Conservation (phyloP, 2,113 vertebrate genomes). For the Mobula hypostoma region DNA sequence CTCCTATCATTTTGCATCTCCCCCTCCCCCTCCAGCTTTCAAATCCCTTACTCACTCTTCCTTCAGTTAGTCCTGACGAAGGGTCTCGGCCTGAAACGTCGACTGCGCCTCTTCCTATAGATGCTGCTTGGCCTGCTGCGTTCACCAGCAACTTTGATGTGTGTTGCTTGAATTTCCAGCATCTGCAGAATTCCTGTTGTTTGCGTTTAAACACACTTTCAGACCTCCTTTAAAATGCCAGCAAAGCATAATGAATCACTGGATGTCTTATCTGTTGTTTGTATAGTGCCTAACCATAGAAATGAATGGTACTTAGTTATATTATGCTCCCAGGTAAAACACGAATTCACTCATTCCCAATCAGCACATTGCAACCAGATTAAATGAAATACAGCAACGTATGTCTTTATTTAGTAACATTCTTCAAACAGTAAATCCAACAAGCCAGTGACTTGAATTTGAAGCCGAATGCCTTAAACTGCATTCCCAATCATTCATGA, state of each 20-base stretch:
- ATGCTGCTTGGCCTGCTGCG: no score
- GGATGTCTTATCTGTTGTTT: not conserved
- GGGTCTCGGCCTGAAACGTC: no score
- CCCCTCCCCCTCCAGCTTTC: no score
- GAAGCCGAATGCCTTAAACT: not conserved
- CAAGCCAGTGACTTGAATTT: not conserved
- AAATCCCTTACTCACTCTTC: no score
- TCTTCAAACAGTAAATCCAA: not conserved
- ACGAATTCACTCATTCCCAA: not conserved
- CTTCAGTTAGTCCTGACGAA: no score
- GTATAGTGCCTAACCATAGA: not conserved
- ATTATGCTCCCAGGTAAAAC: not conserved
- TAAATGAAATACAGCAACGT: not conserved
- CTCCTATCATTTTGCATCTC: no score
- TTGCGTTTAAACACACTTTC: no score
- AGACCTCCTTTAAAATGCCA: conserved; percentile 26
- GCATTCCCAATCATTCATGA: not conserved
- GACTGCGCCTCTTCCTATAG: no score
- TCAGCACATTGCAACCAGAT: not conserved
- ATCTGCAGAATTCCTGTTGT: no score
- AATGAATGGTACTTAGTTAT: not conserved
- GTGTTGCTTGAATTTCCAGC: no score
- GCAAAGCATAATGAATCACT: not conserved
- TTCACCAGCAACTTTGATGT: no score
- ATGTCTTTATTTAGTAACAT: not conserved